These are phyloP conservation scores for Macrostomum lignano DNA, from an alignment of 1,140 invertebrate species.

Conservation along the genomic window DNA sequence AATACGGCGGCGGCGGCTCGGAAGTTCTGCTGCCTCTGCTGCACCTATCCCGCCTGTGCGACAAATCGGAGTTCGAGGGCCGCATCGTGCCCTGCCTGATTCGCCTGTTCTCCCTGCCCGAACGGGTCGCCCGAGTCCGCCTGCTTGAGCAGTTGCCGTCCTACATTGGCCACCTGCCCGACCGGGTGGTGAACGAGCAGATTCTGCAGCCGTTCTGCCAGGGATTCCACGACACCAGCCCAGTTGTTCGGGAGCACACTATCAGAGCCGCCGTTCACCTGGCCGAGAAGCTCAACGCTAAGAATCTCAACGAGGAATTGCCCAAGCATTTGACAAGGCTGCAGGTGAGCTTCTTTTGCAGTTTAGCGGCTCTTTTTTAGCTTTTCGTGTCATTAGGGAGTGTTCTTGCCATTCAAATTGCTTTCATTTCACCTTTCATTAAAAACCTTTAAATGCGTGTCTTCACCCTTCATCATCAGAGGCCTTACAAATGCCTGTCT, in stretches of 20 bases:
- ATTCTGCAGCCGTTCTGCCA: conserved; percentile 56
- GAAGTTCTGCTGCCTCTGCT: conserved; percentile 5
- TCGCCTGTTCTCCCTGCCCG: conserved; percentile 63
- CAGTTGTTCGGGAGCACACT: conserved; percentile 65
- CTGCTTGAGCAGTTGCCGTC: conserved; percentile 43
- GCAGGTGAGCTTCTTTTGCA: too few species aligned
- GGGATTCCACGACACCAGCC: conserved; percentile 70
- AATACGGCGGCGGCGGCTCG: conserved; percentile 43
- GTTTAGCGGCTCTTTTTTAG: too few species aligned
- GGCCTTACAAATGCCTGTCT: too few species aligned
- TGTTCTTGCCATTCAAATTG: too few species aligned
- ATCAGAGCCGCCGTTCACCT: conserved; percentile 37
- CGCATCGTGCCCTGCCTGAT: conserved; percentile 73
- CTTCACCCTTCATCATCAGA: too few species aligned
- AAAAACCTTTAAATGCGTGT: too few species aligned
- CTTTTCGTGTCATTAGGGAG: too few species aligned
- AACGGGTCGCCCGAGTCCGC: conserved; percentile 56
- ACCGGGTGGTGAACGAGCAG: conserved; percentile 41
- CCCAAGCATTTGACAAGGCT: conserved; percentile 1
- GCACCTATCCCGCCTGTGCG: conserved; percentile 49
- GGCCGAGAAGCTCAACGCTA: conserved; percentile 1
- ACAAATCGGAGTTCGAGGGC: conserved; percentile 60
- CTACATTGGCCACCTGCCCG: conserved; percentile 24
- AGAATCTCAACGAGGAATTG: conserved; percentile 4
- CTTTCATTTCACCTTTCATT: too few species aligned